Percentiles rank a stretch among this genome's conserved stretches.
Evolutionary conservation across 2,888 invertebrate genomes (phyloP).

Genomic region (Aphelenchoides bicaudatus): DNA sequence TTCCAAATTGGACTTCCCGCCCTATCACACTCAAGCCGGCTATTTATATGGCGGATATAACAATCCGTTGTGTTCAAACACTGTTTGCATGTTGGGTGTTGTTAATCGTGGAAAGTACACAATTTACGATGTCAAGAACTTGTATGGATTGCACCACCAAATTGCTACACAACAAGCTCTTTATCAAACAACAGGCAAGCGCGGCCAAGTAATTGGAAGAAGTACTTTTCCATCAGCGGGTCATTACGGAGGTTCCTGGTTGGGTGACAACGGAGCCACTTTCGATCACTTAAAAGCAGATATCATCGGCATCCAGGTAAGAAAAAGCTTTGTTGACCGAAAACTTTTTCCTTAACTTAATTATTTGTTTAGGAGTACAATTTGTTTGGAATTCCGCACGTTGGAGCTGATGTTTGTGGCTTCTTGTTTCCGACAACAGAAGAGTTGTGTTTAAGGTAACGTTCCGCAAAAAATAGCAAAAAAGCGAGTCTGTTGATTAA

Average conservation of each 20-base stretch:
- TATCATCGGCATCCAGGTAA: slow-evolving; percentile 42
- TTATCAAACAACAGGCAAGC: slow-evolving; percentile 54
- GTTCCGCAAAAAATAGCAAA: too few species aligned
- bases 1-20: slow-evolving; percentile 48
- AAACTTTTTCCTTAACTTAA: too few species aligned
- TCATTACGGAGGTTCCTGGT: slow-evolving; percentile 71
- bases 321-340: too few species aligned
- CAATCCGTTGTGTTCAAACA: slow-evolving; percentile 48
- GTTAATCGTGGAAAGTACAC: slow-evolving; percentile 42
- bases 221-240: slow-evolving; percentile 61
- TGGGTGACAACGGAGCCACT: slow-evolving; percentile 74
- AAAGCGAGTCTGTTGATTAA: too few species aligned
- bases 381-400: slow-evolving; percentile 53
- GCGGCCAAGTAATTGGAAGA: slow-evolving; percentile 58
- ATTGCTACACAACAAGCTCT: slow-evolving; percentile 67
- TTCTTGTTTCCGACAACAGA: slow-evolving; percentile 60
- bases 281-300: slow-evolving; percentile 72
- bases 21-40: slow-evolving; percentile 49
- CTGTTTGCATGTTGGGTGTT: slow-evolving; percentile 52
- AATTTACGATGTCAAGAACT: slow-evolving; percentile 76
- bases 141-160: slow-evolving; percentile 75
- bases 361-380: too few species aligned
- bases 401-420: slow-evolving; percentile 63
- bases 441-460: too few species aligned
- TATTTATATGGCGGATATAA: slow-evolving; percentile 44